phyloP scores from a whole-genome alignment of 2,888 invertebrate species.

The Lochmaea crataegi region DNA sequence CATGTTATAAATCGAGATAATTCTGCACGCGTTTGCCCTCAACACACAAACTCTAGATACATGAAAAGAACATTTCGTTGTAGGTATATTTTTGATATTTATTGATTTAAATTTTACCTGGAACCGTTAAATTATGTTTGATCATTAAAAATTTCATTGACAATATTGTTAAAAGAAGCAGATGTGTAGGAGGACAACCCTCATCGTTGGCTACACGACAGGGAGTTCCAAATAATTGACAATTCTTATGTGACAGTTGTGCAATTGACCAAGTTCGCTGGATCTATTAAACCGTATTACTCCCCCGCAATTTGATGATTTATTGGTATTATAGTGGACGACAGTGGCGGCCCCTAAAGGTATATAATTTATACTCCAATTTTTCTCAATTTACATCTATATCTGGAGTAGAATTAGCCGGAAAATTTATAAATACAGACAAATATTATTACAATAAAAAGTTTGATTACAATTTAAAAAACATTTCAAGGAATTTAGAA shows the following conservation, averaged over 20 bases:
- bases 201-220: constrained; percentile 28
- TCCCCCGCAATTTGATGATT: constrained; percentile 57
- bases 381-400: not conserved
- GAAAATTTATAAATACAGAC: too few relatives aligned
- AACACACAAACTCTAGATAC: constrained; percentile 9
- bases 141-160: constrained; percentile 15
- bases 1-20: constrained; percentile 55
- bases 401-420: too few relatives aligned
- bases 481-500: too few relatives aligned
- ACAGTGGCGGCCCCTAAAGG: constrained; percentile 3
- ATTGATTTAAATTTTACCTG: not conserved
- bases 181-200: constrained; percentile 40
- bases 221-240: constrained; percentile 46
- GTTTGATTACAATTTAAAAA: not conserved
- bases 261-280: constrained; percentile 52
- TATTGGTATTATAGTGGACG: constrained; percentile 40
- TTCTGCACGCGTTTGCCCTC: constrained; percentile 51
- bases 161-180: constrained; percentile 33
- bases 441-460: not conserved
- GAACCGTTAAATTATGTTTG: constrained; percentile 1
- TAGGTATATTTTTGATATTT: not conserved
- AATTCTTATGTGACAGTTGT: constrained; percentile 53
- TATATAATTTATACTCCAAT: not conserved
- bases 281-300: constrained; percentile 54
- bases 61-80: not conserved